These are phyloP conservation scores for Nebria salina DNA, from an alignment of 2,888 invertebrate genomes.

Conservation along the genomic window DNA sequence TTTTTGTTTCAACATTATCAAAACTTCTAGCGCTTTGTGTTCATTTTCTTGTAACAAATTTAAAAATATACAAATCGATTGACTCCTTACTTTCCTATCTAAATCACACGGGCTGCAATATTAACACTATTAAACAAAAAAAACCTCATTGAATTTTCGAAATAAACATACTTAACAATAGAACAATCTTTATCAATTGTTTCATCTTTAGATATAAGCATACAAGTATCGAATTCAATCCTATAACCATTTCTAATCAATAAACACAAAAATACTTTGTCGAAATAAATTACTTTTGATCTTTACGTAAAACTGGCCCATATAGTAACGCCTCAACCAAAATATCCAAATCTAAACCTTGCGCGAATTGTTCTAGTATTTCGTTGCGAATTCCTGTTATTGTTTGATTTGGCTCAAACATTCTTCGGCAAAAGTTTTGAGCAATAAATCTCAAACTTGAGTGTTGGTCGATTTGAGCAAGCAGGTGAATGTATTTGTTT, in stretches of 20 bases:
- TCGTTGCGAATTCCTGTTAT: constrained; percentile 35
- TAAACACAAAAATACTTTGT: constrained; percentile 12
- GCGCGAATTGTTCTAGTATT: constrained; percentile 14
- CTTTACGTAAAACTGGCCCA: constrained; percentile 65
- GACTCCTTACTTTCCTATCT: constrained; percentile 54
- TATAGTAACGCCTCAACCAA: constrained; percentile 58
- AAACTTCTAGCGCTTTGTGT: constrained; percentile 4
- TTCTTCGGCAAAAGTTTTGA: constrained; percentile 23
- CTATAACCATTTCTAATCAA: constrained; percentile 51
- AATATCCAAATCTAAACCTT: constrained; percentile 23
- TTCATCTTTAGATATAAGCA: constrained; percentile 49
- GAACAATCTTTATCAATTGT: background rate
- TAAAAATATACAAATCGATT: constrained; percentile 50
- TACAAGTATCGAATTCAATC: constrained; percentile 55
- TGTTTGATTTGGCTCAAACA: constrained; percentile 34
- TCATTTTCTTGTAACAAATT: background rate
- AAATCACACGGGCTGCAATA: constrained; percentile 57
- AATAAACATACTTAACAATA: constrained; percentile 24
- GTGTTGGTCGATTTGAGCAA: constrained; percentile 30
- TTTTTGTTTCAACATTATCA: constrained; percentile 18
- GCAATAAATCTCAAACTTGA: constrained; percentile 31
- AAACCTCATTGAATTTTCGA: background rate
- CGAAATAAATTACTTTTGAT: constrained; percentile 63
- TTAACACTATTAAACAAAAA: constrained; percentile 31
- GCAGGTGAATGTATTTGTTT: constrained; percentile 23